phyloP scores from a whole-genome alignment of 2,888 invertebrate species.

The Scaptomyza flava region DNA sequence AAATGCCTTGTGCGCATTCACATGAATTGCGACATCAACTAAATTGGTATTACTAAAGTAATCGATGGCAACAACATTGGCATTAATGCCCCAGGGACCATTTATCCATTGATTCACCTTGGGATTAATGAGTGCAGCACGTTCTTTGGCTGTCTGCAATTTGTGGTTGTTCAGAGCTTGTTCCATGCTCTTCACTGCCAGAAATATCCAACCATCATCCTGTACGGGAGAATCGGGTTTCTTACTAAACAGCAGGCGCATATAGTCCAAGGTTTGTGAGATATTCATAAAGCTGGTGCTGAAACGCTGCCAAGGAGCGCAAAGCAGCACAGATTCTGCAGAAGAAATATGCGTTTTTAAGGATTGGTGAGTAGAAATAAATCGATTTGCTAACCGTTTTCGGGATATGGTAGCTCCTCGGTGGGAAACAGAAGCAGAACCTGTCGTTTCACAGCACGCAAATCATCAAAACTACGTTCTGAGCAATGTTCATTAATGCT shows the following conservation, averaged over 20 bases:
- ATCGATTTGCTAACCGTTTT: constrained; percentile 67
- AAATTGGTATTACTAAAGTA: constrained; percentile 90
- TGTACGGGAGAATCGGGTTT: constrained; percentile 78
- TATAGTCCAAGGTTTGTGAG: constrained; percentile 79
- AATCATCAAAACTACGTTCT: constrained; percentile 86
- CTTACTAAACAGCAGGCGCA: constrained; percentile 81
- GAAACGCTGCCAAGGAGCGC: constrained; percentile 82
- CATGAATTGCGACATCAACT: constrained; percentile 87
- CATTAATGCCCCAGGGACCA: constrained; percentile 88
- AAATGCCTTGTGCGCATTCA: constrained; percentile 84
- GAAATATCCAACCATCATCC: constrained; percentile 82
- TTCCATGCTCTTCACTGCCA: constrained; percentile 80
- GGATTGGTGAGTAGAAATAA: not conserved
- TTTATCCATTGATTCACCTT: constrained; percentile 89
- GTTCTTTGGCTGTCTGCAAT: constrained; percentile 78
- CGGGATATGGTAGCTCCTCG: constrained; percentile 80
- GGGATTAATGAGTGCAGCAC: constrained; percentile 85
- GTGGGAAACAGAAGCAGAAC: constrained; percentile 86
- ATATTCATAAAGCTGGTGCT: constrained; percentile 80
- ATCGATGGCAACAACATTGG: constrained; percentile 90
- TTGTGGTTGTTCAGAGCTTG: constrained; percentile 77
- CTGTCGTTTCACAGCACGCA: constrained; percentile 86
- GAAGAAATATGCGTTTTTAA: not conserved
- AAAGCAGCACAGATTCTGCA: constrained; percentile 79
- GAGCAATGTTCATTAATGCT: constrained; percentile 68